Percentiles rank a stretch among this genome's conserved stretches.
Conservation (phyloP, 1,140 invertebrate genomes). For the Bombyx mandarina region DNA sequence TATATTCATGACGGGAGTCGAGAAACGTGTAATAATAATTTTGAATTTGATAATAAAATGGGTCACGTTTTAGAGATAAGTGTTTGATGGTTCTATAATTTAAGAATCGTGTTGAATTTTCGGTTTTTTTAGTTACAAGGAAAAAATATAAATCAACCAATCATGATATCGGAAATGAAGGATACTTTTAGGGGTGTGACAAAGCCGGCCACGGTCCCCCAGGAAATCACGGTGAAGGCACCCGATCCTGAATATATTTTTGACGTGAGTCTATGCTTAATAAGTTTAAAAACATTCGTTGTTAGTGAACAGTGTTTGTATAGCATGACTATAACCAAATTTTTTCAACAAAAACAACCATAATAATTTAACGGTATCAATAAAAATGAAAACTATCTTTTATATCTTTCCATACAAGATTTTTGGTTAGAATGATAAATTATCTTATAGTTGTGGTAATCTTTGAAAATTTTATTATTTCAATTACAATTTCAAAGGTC, state of each 20-base stretch:
- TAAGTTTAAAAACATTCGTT: not conserved
- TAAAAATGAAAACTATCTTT: too few relatives aligned
- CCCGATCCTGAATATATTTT: constrained; percentile 57
- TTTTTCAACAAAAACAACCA: not conserved
- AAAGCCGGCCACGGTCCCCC: constrained; percentile 27
- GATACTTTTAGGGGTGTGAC: constrained; percentile 41
- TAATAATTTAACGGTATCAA: too few relatives aligned
- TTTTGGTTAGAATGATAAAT: too few relatives aligned
- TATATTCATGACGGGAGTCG: constrained; percentile 54
- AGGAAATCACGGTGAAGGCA: constrained; percentile 29
- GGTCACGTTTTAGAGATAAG: not conserved
- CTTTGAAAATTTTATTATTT: too few relatives aligned
- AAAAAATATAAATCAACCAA: constrained; percentile 39
- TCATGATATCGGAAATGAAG: constrained; percentile 52
- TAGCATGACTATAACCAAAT: not conserved
- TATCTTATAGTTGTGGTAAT: too few relatives aligned
- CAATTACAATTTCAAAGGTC: constrained; percentile 20
- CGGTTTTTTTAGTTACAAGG: constrained; percentile 34
- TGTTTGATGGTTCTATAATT: not conserved
- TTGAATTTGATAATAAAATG: too few relatives aligned
- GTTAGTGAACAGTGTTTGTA: not conserved
- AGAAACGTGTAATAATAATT: constrained; percentile 31
- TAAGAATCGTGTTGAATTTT: not conserved
- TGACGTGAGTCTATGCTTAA: constrained; percentile 20
- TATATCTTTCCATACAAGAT: too few relatives aligned